A percentile compares a stretch with the other conserved stretches of the same genome.
These are phyloP conservation scores for Exaiptasia diaphana DNA, from an alignment of 64 coral and sea anemone genomes.

Conservation along the genomic window DNA sequence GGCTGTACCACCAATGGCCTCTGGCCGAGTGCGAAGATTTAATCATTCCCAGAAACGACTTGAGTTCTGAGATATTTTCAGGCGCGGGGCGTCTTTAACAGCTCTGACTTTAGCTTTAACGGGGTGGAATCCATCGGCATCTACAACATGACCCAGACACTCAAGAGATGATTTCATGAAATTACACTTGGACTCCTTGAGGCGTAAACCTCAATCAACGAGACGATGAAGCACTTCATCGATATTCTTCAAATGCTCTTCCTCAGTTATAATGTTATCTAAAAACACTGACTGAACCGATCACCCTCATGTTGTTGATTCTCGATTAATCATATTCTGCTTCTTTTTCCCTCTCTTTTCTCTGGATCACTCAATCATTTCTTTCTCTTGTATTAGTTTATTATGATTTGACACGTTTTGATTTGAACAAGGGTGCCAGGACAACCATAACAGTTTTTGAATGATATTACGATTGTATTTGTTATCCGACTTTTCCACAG, in stretches of 20 bases:
- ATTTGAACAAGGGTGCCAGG: too few species aligned
- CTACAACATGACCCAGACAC: background rate
- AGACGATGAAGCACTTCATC: background rate
- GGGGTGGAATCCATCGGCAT: background rate
- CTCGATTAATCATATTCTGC: too few species aligned
- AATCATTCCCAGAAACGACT: constrained; percentile 4
- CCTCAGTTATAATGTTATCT: background rate
- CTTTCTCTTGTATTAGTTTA: too few species aligned
- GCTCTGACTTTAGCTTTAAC: background rate
- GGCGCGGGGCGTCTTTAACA: background rate
- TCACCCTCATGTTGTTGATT: too few species aligned
- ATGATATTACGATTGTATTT: too few species aligned
- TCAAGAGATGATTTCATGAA: constrained; percentile 19
- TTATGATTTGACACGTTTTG: too few species aligned
- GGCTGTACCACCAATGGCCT: background rate
- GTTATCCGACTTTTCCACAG: too few species aligned
- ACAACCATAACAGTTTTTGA: too few species aligned
- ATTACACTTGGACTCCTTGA: constrained; percentile 12
- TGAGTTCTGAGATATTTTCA: background rate
- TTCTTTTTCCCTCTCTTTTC: too few species aligned
- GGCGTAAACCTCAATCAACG: background rate
- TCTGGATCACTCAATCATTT: too few species aligned
- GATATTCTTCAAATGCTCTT: background rate
- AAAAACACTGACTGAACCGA: constrained; percentile 6
- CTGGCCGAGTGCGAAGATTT: constrained; percentile 14